These are phyloP conservation scores for Eulimnadia texana DNA, from an alignment of 1,140 invertebrate species.

Conservation along the genomic window DNA sequence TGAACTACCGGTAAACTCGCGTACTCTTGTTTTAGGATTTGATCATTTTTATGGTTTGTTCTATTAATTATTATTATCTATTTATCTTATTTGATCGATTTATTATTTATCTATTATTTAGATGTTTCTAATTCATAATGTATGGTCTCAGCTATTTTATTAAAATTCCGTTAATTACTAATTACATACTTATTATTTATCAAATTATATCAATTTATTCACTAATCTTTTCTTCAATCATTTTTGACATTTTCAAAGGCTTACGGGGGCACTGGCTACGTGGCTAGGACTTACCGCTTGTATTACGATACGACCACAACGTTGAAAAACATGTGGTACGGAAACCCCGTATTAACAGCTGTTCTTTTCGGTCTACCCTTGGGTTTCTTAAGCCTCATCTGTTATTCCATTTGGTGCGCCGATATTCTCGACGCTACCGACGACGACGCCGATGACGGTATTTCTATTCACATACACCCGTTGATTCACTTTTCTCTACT, in stretches of 20 bases:
- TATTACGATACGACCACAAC: constrained; percentile 61
- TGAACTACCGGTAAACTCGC: constrained; percentile 22
- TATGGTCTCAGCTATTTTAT: too few relatives aligned
- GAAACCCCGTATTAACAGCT: constrained; percentile 75
- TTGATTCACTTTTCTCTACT: background rate
- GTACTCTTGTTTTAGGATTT: too few relatives aligned
- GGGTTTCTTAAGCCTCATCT: constrained; percentile 81
- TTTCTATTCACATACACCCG: background rate
- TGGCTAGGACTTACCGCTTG: constrained; percentile 52
- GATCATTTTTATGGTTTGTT: too few relatives aligned
- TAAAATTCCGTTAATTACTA: too few relatives aligned
- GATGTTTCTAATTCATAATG: too few relatives aligned
- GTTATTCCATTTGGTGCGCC: constrained; percentile 83
- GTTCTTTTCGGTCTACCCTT: constrained; percentile 76
- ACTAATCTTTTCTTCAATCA: constrained; percentile 1
- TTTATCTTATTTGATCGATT: background rate
- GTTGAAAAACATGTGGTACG: constrained; percentile 69
- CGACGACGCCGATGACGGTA: constrained; percentile 37
- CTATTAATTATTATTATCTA: background rate
- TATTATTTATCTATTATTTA: too few relatives aligned
- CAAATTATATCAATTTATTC: too few relatives aligned
- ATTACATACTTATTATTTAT: too few relatives aligned
- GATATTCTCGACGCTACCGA: constrained; percentile 87
- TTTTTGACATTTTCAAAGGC: constrained; percentile 45
- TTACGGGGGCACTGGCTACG: constrained; percentile 63